Percentiles rank a stretch among this genome's conserved stretches.
phyloP scores from a whole-genome alignment of 2,113 vertebrate species.

The Chrysemys picta region DNA sequence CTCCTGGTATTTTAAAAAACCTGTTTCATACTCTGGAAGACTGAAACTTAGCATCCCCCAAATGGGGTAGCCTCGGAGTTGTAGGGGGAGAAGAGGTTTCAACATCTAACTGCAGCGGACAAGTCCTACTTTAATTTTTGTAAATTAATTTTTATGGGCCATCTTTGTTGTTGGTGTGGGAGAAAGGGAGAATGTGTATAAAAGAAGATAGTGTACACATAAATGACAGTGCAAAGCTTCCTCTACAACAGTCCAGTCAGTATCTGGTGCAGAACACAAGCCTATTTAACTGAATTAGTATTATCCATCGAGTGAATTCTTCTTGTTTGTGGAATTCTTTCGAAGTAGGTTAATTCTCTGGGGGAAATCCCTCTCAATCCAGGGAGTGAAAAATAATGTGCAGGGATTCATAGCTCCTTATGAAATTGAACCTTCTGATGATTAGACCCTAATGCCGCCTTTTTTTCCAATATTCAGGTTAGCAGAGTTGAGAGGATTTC shows the following conservation, averaged over 20 bases:
- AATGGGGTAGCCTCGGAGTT: neutral
- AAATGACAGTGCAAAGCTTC: slow-evolving; percentile 12
- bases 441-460: neutral
- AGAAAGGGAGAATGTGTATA: neutral
- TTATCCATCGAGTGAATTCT: slow-evolving; percentile 40
- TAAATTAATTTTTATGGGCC: neutral
- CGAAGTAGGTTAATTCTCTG: slow-evolving; percentile 53
- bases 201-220: neutral
- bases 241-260: slow-evolving; percentile 57
- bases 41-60: neutral
- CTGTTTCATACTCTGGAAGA: neutral
- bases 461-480: neutral
- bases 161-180: neutral
- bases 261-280: slow-evolving; percentile 17
- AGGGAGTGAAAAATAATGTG: slow-evolving; percentile 39
- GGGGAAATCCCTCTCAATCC: slow-evolving; percentile 47
- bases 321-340: slow-evolving; percentile 55
- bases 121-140: slow-evolving; percentile 14
- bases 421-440: neutral
- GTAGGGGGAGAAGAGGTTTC: neutral
- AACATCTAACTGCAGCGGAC: neutral
- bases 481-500: neutral
- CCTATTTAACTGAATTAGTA: slow-evolving; percentile 12
- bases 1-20: neutral
- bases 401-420: slow-evolving; percentile 22